Evolutionary conservation across 1,140 invertebrate species (phyloP).

Genomic region (Solenopsis invicta): DNA sequence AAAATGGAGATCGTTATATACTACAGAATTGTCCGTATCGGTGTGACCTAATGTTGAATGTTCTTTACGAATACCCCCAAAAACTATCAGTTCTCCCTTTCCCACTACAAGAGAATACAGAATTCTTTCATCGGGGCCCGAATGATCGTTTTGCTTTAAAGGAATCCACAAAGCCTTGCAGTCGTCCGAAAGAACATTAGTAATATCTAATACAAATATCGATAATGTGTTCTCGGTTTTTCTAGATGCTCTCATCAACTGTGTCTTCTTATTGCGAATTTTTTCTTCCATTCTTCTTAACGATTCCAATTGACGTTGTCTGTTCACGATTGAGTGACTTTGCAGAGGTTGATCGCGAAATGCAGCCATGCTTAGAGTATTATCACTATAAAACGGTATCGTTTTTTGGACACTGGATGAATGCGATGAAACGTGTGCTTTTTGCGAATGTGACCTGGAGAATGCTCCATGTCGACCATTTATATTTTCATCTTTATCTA

Average conservation of each 20-base stretch:
- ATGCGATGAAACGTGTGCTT: conserved; percentile 59
- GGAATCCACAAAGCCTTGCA: conserved; percentile 93
- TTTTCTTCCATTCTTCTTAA: conserved; percentile 89
- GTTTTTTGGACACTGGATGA: conserved; percentile 67
- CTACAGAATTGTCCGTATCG: conserved; percentile 86
- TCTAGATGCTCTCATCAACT: conserved; percentile 78
- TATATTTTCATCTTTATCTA: conserved; percentile 91
- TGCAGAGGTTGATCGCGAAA: conserved; percentile 87
- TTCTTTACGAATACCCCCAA: conserved; percentile 96
- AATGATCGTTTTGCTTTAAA: conserved; percentile 88
- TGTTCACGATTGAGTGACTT: conserved; percentile 85
- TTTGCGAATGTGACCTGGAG: conserved; percentile 76
- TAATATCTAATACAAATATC: conserved; percentile 96
- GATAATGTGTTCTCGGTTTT: conserved; percentile 89
- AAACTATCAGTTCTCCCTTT: conserved; percentile 97
- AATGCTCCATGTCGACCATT: conserved; percentile 90
- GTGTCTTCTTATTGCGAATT: conserved; percentile 81
- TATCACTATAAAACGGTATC: conserved; percentile 85
- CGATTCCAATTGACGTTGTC: conserved; percentile 89
- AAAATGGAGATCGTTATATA: conserved; percentile 94
- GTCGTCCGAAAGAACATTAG: conserved; percentile 89
- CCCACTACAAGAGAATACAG: conserved; percentile 96
- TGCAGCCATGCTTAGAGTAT: conserved; percentile 88
- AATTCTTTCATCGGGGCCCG: conserved; percentile 95
- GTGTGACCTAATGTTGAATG: conserved; percentile 83